phyloP scores from a whole-genome alignment of 92 coral and sea anemone species.

The Zoanthus gigantus region DNA sequence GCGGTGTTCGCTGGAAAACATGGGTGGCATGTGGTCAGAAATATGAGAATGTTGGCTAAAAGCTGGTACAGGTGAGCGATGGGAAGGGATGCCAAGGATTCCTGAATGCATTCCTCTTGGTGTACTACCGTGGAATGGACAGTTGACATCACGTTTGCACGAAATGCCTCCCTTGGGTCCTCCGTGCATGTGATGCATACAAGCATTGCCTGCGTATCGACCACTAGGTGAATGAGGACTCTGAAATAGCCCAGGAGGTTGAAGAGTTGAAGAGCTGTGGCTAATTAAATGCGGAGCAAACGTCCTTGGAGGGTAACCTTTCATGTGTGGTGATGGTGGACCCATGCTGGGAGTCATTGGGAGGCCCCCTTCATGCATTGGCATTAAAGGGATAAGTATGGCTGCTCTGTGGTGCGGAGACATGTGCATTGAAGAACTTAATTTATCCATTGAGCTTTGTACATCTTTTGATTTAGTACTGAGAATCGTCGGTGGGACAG shows the following conservation, averaged over 20 bases:
- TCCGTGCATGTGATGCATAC: slow-evolving; percentile 86
- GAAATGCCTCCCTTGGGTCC: slow-evolving; percentile 81
- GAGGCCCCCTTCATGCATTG: slow-evolving; percentile 91
- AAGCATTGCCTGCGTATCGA: slow-evolving; percentile 75
- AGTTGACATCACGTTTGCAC: slow-evolving; percentile 93
- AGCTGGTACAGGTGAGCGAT: slow-evolving; percentile 57
- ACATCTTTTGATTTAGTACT: slow-evolving; percentile 34
- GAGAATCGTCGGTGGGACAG: slow-evolving; percentile 91
- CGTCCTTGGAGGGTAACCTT: slow-evolving; percentile 88
- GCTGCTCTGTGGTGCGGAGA: slow-evolving; percentile 91
- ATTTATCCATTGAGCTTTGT: slow-evolving; percentile 71
- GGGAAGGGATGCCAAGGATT: slow-evolving; percentile 68
- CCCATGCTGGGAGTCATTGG: slow-evolving; percentile 82
- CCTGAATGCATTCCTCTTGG: slow-evolving; percentile 75
- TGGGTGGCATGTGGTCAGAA: slow-evolving; percentile 75
- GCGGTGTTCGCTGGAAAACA: slow-evolving; percentile 79
- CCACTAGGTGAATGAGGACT: slow-evolving; percentile 71
- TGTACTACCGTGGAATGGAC: slow-evolving; percentile 95
- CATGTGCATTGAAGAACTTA: slow-evolving; percentile 78
- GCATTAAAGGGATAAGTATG: slow-evolving; percentile 86
- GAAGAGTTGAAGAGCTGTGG: slow-evolving; percentile 74
- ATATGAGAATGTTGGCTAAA: slow-evolving; percentile 74
- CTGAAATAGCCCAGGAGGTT: slow-evolving; percentile 75
- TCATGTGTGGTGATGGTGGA: slow-evolving; percentile 84
- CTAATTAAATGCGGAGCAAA: slow-evolving; percentile 97